Evolutionary conservation across 23 tunicate genomes (phyloP).

Genomic region (Botrylloides violaceus): DNA sequence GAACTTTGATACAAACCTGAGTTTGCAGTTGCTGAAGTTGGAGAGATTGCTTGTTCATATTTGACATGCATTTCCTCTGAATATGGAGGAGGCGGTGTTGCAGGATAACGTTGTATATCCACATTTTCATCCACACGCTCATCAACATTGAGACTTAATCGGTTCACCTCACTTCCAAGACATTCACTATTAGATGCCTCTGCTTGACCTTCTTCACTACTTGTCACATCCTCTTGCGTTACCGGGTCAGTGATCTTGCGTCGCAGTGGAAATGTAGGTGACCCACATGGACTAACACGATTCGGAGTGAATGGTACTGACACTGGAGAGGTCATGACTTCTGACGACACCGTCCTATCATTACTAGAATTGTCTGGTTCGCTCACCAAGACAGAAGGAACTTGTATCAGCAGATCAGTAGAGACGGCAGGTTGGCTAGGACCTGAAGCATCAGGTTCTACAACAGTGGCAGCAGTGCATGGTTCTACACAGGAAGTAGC

Average conservation of each 20-base stretch:
- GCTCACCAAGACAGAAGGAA: not conserved
- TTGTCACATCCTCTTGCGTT: not conserved
- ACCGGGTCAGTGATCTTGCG: not conserved
- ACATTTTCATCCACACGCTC: not conserved
- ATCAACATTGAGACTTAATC: slow-evolving; percentile 1
- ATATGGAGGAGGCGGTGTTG: slow-evolving; percentile 27
- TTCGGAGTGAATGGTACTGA: not conserved
- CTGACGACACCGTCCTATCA: too few species aligned
- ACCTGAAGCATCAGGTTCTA: not conserved
- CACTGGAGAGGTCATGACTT: not conserved
- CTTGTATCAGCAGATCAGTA: not conserved
- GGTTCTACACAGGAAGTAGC: not conserved
- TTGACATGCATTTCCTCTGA: not conserved
- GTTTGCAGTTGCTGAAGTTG: not conserved
- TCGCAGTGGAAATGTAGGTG: slow-evolving; percentile 13
- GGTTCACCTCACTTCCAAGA: too few species aligned
- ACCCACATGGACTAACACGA: not conserved
- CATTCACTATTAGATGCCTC: not conserved
- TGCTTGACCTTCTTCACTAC: not conserved
- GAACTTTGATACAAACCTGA: not conserved
- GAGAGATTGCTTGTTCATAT: not conserved
- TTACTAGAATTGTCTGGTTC: too few species aligned
- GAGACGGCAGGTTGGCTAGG: not conserved
- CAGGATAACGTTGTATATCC: not conserved
- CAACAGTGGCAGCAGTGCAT: not conserved